Evolutionary conservation across 2,113 vertebrate species (phyloP), one percentile per base, ranked within the genome.

Genomic region (Muscicapa adusta): DNA sequence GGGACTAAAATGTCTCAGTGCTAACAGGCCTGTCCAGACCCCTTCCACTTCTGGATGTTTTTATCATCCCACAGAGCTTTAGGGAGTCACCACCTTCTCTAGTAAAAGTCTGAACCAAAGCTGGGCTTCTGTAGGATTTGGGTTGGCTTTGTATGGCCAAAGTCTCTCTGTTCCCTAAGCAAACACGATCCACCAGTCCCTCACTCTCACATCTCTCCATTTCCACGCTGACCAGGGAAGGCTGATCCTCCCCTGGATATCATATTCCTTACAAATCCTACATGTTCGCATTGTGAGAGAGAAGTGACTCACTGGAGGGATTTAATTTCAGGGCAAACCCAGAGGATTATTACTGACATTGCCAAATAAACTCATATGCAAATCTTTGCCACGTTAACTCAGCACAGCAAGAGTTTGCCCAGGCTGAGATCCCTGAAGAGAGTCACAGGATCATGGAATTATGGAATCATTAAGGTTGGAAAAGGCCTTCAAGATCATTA

Each of bases 1-100:
- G 48, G 19, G 33, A 43, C 9, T 63, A 7, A 76, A 14, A 26
- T 0, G 0, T 43, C 0, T 4, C 56, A 13, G 51, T 2, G 15
- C 15, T 42, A 34, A 88, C 25, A 3, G 1, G 7, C 48, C 38
- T 48, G 58, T 16, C 29, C 61, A 82, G 77, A 50, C 9, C 1
- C 38, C 29, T 31, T 50, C 66, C 36, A 15, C 9, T 76, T 20
- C 51, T 66, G 28, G 20, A 18, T 10, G 3, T 42, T 73, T 50
- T 43, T 62, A 40, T 36, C 62, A 56, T 54, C 81, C 56, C 71
- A 72, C 29, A 51, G 70, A 75, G 85, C 20, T 93, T 88, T 51
- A n/a, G 36, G 75, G 33, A 85, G 22, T 47, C 81, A 75, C 20
- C 78, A 79, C 33, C 22, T 79, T n/a, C 62, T 34, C 76, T 63